Conservation (phyloP, 2,797 vertebrate species). For the Sylvia borin region DNA sequence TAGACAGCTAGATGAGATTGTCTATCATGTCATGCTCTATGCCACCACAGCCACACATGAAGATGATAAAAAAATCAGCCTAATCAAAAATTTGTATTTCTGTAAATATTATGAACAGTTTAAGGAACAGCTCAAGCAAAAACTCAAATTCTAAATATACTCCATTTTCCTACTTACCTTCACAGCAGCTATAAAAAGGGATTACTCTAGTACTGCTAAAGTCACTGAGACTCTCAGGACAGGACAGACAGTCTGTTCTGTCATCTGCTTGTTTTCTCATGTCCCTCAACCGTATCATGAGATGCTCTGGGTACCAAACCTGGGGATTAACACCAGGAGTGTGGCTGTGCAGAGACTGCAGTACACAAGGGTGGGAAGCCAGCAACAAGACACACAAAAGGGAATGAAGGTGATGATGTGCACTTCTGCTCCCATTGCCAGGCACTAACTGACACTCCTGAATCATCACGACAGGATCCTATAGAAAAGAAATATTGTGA, state of each 20-base stretch:
- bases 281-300: not conserved
- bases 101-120: not conserved
- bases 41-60: not conserved
- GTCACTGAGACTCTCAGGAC: not conserved
- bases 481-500: not conserved
- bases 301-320: not conserved
- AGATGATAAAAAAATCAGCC: not conserved
- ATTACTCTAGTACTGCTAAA: not conserved
- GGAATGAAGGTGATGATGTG: too few species aligned
- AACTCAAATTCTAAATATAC: not conserved
- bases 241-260: not conserved
- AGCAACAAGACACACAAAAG: not conserved
- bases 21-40: not conserved
- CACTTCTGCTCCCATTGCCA: not conserved
- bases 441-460: not conserved
- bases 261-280: not conserved
- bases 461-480: not conserved
- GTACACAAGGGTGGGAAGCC: not conserved
- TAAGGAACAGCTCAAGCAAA: not conserved
- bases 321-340: not conserved
- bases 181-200: not conserved
- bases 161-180: not conserved
- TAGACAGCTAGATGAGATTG: not conserved
- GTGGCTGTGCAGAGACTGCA: not conserved
- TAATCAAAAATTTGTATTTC: not conserved